These are phyloP conservation scores for Pheosia tremula DNA, from an alignment of 2,888 invertebrate genomes.

Conservation along the genomic window DNA sequence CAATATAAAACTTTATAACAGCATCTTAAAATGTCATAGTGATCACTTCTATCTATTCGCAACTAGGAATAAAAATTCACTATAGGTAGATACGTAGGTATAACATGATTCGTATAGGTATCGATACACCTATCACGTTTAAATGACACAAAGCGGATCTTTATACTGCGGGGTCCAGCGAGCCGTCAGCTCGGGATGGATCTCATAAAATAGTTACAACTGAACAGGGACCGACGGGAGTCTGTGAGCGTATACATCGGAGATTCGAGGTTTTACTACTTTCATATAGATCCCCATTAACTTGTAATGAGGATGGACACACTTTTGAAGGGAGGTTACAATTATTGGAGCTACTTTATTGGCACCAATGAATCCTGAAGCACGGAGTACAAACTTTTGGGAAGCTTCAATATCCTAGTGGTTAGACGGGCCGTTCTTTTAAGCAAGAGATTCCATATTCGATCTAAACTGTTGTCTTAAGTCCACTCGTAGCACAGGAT, in stretches of 20 bases:
- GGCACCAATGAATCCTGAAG: too few species aligned
- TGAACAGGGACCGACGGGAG: constrained; percentile 53
- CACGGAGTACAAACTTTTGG: too few species aligned
- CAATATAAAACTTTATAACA: too few species aligned
- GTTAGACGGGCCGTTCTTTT: too few species aligned
- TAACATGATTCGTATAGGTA: neutral
- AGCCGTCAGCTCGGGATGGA: constrained; percentile 50
- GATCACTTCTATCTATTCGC: too few species aligned
- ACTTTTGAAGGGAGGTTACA: neutral
- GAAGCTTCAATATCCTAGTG: too few species aligned
- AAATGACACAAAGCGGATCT: constrained; percentile 40
- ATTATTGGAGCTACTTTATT: too few species aligned
- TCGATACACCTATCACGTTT: constrained; percentile 10
- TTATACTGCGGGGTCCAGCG: constrained; percentile 41
- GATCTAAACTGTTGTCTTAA: too few species aligned
- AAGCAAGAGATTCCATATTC: too few species aligned
- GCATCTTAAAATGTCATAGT: too few species aligned
- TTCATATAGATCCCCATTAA: neutral
- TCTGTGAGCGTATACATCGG: constrained; percentile 35
- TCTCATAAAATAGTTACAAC: constrained; percentile 72
- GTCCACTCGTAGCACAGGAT: too few species aligned
- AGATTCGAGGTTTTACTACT: constrained; percentile 6
- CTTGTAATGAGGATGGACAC: neutral
- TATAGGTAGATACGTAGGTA: neutral
- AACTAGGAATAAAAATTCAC: too few species aligned